These are phyloP conservation scores for Theristicus caerulescens DNA, from an alignment of 2,113 vertebrate genomes.

Conservation along the genomic window DNA sequence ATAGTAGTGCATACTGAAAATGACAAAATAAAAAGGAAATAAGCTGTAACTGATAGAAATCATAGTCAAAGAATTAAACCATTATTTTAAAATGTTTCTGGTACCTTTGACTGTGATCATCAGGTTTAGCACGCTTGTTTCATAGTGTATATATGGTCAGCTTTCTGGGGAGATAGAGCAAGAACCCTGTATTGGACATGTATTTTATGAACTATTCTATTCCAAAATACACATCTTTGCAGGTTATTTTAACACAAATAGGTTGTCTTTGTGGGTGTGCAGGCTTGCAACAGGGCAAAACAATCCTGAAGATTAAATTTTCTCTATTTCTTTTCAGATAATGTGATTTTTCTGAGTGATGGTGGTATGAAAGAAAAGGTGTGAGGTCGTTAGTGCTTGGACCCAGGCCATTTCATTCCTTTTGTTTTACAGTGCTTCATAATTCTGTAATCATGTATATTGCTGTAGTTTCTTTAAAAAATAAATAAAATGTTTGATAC, in stretches of 20 bases:
- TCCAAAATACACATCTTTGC: neutral
- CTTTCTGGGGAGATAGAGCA: neutral
- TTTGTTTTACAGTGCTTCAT: slow-evolving; percentile 34
- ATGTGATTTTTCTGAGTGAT: slow-evolving; percentile 94
- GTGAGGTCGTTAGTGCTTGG: slow-evolving; percentile 55
- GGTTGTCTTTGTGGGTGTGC: neutral
- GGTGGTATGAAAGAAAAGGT: slow-evolving; percentile 73
- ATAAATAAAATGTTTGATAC: slow-evolving; percentile 70
- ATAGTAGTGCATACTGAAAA: neutral
- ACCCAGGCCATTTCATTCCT: slow-evolving; percentile 28
- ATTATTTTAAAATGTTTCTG: neutral
- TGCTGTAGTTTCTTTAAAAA: slow-evolving; percentile 54
- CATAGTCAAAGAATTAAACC: neutral
- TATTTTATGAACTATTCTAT: neutral
- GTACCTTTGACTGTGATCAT: neutral
- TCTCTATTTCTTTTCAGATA: slow-evolving; percentile 82
- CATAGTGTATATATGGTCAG: too few relatives aligned
- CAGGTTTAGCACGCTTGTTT: neutral
- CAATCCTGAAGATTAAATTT: neutral
- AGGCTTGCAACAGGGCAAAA: neutral
- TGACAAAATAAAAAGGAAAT: neutral
- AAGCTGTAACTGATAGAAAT: neutral
- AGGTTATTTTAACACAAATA: neutral
- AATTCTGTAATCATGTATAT: slow-evolving; percentile 58
- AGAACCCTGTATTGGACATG: accelerated